Conservation (phyloP, 2,888 invertebrate genomes). For the Orchesella flavescens region DNA sequence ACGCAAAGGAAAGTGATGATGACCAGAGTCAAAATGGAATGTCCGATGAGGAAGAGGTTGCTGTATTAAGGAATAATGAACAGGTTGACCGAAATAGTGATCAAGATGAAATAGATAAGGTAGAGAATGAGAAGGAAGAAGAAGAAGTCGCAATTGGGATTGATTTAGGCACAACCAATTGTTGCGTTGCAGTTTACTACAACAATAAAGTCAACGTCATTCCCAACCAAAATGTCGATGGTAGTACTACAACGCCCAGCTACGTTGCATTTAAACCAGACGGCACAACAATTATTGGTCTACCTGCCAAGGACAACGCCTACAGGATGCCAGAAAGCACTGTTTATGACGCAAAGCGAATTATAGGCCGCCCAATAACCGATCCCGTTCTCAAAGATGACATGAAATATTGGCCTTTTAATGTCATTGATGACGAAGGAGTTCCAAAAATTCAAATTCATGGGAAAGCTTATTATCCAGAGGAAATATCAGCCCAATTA, state of each 20-base stretch:
- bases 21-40: too few species aligned
- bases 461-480: conserved; percentile 40
- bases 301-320: conserved; percentile 87
- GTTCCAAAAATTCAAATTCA: conserved; percentile 78
- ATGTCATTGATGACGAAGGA: conserved; percentile 45
- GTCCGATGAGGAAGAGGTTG: too few species aligned
- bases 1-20: too few species aligned
- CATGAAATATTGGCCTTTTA: conserved; percentile 61
- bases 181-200: conserved; percentile 48
- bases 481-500: conserved; percentile 56
- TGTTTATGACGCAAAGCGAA: conserved; percentile 73
- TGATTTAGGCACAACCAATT: conserved; percentile 57
- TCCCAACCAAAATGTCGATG: conserved; percentile 7
- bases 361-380: conserved; percentile 45
- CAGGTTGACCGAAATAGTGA: too few species aligned
- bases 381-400: conserved; percentile 43
- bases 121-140: too few species aligned
- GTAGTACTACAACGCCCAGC: conserved; percentile 35
- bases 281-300: conserved; percentile 73
- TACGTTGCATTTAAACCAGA: conserved; percentile 28
- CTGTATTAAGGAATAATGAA: too few species aligned
- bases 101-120: too few species aligned
- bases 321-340: conserved; percentile 81
- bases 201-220: conserved; percentile 46
- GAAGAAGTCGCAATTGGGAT: conserved; percentile 48